phyloP scores from a whole-genome alignment of 2,113 vertebrate genomes.

The Fregata magnificens region DNA sequence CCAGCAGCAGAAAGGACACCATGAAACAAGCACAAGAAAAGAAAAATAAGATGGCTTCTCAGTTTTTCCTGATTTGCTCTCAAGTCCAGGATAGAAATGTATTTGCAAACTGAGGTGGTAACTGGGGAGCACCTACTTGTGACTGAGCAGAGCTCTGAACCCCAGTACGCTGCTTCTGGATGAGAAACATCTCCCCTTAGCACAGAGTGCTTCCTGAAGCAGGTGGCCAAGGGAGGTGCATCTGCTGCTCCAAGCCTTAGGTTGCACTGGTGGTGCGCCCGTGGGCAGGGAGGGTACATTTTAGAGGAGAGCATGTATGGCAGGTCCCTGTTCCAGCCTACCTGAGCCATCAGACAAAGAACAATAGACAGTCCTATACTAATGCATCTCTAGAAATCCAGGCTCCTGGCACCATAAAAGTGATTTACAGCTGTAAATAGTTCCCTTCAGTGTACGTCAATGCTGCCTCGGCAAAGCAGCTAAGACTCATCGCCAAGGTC shows the following conservation, averaged over 20 bases:
- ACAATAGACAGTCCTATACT: neutral
- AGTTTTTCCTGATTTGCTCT: neutral
- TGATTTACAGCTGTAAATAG: neutral
- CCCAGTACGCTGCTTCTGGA: neutral
- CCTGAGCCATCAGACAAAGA: neutral
- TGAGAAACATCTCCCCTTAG: neutral
- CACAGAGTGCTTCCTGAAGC: neutral
- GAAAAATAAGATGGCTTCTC: neutral
- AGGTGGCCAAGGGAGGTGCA: neutral
- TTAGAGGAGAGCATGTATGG: neutral
- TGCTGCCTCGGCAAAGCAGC: neutral
- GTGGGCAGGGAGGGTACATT: neutral
- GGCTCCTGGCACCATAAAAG: neutral
- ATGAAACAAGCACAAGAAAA: neutral
- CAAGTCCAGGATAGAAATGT: neutral
- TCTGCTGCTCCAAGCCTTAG: neutral
- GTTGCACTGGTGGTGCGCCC: fast-evolving
- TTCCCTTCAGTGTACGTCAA: neutral
- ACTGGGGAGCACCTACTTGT: neutral
- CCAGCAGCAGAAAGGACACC: neutral
- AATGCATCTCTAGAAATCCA: neutral
- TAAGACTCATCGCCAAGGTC: neutral
- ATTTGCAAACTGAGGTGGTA: neutral
- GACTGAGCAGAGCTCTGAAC: neutral
- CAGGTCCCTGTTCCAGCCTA: neutral